Conservation (phyloP, 2,113 vertebrate genomes). For the Ophthalmolycus amberensis region DNA sequence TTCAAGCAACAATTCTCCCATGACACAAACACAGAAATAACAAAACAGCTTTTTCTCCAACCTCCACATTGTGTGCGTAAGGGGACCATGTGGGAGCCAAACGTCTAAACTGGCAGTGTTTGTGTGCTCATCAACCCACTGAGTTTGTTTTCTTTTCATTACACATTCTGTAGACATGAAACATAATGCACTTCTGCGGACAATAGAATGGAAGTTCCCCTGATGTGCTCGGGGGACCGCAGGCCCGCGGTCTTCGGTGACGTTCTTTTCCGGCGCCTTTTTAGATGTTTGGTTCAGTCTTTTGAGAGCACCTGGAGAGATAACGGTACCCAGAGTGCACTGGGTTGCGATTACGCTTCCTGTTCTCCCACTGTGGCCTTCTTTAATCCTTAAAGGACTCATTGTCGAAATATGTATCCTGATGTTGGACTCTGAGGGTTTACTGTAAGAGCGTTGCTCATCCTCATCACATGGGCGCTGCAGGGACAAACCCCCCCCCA, state of each 20-base stretch:
- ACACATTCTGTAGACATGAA: slow-evolving; percentile 54
- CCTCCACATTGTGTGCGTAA: neutral
- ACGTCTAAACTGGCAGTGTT: neutral
- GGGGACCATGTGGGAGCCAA: neutral
- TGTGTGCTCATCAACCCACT: slow-evolving; percentile 13
- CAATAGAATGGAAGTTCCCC: slow-evolving; percentile 79
- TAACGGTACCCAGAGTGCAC: slow-evolving; percentile 63
- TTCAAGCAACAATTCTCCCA: too few relatives aligned
- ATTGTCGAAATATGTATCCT: slow-evolving; percentile 49
- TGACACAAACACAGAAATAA: too few relatives aligned
- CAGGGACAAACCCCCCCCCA: slow-evolving; percentile 57
- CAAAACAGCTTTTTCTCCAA: too few relatives aligned
- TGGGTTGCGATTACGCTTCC: slow-evolving; percentile 63
- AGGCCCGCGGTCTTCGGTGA: slow-evolving; percentile 35
- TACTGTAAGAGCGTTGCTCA: slow-evolving; percentile 66
- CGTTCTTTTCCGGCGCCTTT: slow-evolving; percentile 52
- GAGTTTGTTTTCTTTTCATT: slow-evolving; percentile 52
- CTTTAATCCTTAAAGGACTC: slow-evolving; percentile 57
- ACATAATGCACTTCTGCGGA: slow-evolving; percentile 59
- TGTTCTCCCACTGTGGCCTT: slow-evolving; percentile 57
- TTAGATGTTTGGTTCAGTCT: slow-evolving; percentile 57
- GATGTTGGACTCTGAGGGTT: slow-evolving; percentile 50
- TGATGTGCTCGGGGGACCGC: slow-evolving; percentile 60
- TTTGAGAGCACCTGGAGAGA: slow-evolving; percentile 73
- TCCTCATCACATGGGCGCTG: slow-evolving; percentile 35